A percentile compares a stretch with the other conserved stretches of the same genome.
These are phyloP conservation scores for Takifugu ocellatus DNA, from an alignment of 2,797 vertebrate species.

Conservation along the genomic window DNA sequence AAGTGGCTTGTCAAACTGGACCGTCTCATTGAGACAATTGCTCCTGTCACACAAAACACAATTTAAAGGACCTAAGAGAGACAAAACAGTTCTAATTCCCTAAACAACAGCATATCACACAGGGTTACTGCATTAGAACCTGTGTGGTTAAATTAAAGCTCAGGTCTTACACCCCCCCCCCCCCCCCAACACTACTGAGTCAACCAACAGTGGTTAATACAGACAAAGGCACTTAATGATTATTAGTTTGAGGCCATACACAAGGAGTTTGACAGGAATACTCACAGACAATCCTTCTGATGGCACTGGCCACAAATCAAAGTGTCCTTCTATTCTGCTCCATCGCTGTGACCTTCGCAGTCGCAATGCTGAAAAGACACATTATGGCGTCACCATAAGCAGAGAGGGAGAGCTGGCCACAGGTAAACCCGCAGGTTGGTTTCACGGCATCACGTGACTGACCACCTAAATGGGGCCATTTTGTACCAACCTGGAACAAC, in stretches of 20 bases:
- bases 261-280: slow-evolving; percentile 23
- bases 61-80: no score
- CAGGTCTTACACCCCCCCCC: background rate
- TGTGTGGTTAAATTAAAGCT: no score
- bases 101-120: no score
- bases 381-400: slow-evolving; percentile 62
- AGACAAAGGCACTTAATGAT: background rate
- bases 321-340: slow-evolving; percentile 67
- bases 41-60: no score
- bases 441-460: slow-evolving; percentile 1
- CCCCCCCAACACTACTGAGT: background rate
- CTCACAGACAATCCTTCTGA: slow-evolving; percentile 65
- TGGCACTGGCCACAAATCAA: slow-evolving; percentile 46
- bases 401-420: slow-evolving; percentile 54
- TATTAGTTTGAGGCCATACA: slow-evolving; percentile 1
- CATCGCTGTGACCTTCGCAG: slow-evolving; percentile 74
- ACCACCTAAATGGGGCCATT: no score
- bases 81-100: no score
- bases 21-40: no score
- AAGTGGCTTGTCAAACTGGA: no score
- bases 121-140: no score
- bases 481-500: background rate
- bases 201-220: background rate
- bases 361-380: slow-evolving; percentile 70
- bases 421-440: slow-evolving; percentile 33